Conservation (phyloP, 2,797 vertebrate genomes). For the Coccyzus lansbergi region DNA sequence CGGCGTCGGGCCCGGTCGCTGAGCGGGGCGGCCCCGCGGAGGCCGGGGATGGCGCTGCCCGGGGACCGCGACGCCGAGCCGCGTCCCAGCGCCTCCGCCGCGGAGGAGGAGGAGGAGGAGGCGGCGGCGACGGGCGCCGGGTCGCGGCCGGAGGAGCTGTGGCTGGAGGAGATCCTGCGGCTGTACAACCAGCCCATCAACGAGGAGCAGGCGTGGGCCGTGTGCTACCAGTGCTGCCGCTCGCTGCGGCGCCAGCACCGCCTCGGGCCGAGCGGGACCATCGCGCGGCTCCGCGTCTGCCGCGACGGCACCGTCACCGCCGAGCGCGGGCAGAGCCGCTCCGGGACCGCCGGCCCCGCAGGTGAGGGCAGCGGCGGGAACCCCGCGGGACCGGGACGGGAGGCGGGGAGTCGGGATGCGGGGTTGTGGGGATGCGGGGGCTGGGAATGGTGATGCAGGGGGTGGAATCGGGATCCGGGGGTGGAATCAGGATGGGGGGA, state of each 20-base stretch:
- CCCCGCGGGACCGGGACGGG: neutral
- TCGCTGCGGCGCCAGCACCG: constrained; percentile 73
- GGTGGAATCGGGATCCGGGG: too few species aligned
- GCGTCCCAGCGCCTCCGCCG: constrained; percentile 9
- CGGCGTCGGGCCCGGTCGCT: neutral
- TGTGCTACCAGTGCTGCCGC: constrained; percentile 92
- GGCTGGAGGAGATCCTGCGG: constrained; percentile 87
- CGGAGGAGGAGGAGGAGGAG: constrained; percentile 15
- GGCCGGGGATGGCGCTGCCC: constrained; percentile 36
- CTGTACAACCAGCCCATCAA: constrained; percentile 96
- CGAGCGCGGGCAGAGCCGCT: constrained; percentile 42
- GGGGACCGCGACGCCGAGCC: constrained; percentile 13
- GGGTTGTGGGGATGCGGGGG: too few species aligned
- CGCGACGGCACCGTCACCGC: constrained; percentile 85
- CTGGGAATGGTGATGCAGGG: too few species aligned
- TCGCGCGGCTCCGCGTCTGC: constrained; percentile 82
- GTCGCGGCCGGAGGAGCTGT: constrained; percentile 80
- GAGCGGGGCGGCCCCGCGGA: neutral
- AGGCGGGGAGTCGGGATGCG: too few species aligned
- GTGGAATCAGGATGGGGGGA: too few species aligned
- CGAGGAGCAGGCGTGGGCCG: constrained; percentile 98
- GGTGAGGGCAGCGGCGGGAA: neutral
- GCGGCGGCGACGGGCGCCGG: constrained; percentile 14
- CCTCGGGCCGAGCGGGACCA: constrained; percentile 61
- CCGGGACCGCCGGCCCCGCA: too few species aligned